Conservation (phyloP, 2,797 vertebrate species). For the Novumbra hubbsi region DNA sequence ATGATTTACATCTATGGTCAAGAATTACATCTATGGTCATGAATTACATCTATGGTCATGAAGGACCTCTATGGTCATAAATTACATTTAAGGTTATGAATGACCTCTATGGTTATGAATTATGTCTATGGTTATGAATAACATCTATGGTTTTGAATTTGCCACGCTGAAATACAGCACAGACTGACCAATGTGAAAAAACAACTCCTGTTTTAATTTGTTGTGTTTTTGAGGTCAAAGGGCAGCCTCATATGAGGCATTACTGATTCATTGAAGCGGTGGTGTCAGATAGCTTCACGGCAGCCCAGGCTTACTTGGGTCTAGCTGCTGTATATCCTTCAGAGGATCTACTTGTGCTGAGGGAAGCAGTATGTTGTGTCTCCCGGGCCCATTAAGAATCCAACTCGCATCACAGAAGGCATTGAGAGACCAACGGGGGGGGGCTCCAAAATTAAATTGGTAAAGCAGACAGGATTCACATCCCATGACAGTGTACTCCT, state of each 20-base stretch:
- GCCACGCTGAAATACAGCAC: background rate
- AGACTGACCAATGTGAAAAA: conserved; percentile 17
- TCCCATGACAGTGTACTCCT: conserved; percentile 57
- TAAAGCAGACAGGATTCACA: conserved; percentile 59
- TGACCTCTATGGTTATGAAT: no score
- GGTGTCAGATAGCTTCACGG: conserved; percentile 4
- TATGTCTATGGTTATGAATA: no score
- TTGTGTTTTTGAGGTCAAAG: conserved; percentile 47
- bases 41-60: no score
- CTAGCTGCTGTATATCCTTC: conserved; percentile 36
- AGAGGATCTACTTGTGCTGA: conserved; percentile 57
- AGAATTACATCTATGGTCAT: no score
- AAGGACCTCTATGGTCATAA: no score
- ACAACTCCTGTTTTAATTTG: conserved; percentile 40
- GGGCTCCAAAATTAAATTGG: conserved; percentile 63
- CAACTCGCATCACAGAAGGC: conserved; percentile 63
- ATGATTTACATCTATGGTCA: no score
- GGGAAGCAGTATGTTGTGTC: conserved; percentile 51
- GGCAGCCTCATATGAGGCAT: conserved; percentile 38
- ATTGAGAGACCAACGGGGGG: conserved; percentile 57
- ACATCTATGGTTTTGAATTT: background rate
- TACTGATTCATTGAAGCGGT: conserved; percentile 56
- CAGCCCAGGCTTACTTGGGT: conserved; percentile 43
- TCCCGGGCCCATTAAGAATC: conserved; percentile 54
- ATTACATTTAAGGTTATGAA: no score